Evolutionary conservation across 2,797 vertebrate species (phyloP).

Genomic region (Percopsis omiscomaycus): DNA sequence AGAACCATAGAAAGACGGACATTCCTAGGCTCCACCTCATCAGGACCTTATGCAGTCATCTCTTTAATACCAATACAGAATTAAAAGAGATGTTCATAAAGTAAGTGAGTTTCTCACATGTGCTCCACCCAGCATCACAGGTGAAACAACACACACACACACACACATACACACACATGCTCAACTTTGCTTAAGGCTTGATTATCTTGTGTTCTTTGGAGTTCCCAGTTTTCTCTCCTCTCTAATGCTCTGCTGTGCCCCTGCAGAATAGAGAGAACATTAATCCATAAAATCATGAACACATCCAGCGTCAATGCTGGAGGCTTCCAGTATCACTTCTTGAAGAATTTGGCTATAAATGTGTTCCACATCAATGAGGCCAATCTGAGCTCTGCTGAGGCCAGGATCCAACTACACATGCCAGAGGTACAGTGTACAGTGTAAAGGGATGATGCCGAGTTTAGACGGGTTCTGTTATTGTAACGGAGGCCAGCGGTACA

Average conservation of each 20-base stretch:
- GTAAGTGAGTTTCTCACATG: slow-evolving; percentile 31
- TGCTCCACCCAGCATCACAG: background rate
- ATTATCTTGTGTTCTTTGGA: background rate
- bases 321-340: rapidly evolving
- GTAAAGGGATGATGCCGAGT: background rate
- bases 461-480: too few relatives aligned
- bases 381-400: rapidly evolving
- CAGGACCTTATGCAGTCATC: rapidly evolving
- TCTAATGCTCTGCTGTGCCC: background rate
- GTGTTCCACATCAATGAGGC: slow-evolving; percentile 26
- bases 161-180: background rate
- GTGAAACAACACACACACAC: background rate
- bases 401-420: background rate
- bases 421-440: slow-evolving; percentile 46
- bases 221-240: background rate
- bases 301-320: rapidly evolving
- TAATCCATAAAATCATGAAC: slow-evolving; percentile 42
- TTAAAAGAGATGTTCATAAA: background rate
- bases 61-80: rapidly evolving
- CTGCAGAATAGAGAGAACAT: slow-evolving; percentile 38
- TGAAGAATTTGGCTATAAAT: slow-evolving; percentile 23
- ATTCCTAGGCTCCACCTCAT: slow-evolving; percentile 18
- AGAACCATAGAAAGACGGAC: rapidly evolving
- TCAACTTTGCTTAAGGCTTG: background rate
- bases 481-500: too few relatives aligned